Evolutionary conservation across 2,888 invertebrate species (phyloP), one percentile per base, ranked within the genome.

Genomic region (Serripes groenlandicus): DNA sequence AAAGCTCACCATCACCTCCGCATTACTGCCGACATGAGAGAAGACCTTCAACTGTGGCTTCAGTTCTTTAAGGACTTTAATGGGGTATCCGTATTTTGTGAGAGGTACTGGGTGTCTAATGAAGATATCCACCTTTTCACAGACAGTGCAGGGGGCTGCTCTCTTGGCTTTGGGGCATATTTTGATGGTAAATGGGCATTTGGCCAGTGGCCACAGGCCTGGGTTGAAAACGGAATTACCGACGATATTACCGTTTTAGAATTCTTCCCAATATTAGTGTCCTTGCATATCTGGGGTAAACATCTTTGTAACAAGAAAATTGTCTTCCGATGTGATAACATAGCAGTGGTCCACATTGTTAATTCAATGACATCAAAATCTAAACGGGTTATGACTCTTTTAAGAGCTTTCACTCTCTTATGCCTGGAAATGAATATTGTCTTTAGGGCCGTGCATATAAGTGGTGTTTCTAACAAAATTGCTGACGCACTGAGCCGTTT

Each of bases 1-100:
- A 82, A 78, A 78, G 70, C 82, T 3, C 49, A 74, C 35, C 82
- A 82, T 49, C 82, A 82, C 28, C 18, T 82, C 9, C 49, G 77
- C 28, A 64, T 82, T 30, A 78, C n/a, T 18, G 64, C 26, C 11
- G 70, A 58, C 3, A 82, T 82, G 7, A 49, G 28, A 18, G 26
- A 56, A n/a, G 82, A 82, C 35, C n/a, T 82, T 5, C 0, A 32
- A 3, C 74, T 78, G 82, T 82, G 82, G 82, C 11, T 34, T 66
- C 7, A 5, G 0, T 82, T 82, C 62, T 71, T 78, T 58, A 28
- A 28, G 1, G 3, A 75, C n/a, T 78, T 78, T 42, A 81, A 81
- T 75, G 81, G 81, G 0, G 62, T 72, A 0, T 52, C 26, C n/a
- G 60, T 77, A 7, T 81, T 84, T 54, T 81, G 73, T 62, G 81